Percentiles rank a stretch among this genome's conserved stretches.
These are phyloP conservation scores for Paragorgia papillata DNA, from an alignment of 92 coral and sea anemone species.

Conservation along the genomic window DNA sequence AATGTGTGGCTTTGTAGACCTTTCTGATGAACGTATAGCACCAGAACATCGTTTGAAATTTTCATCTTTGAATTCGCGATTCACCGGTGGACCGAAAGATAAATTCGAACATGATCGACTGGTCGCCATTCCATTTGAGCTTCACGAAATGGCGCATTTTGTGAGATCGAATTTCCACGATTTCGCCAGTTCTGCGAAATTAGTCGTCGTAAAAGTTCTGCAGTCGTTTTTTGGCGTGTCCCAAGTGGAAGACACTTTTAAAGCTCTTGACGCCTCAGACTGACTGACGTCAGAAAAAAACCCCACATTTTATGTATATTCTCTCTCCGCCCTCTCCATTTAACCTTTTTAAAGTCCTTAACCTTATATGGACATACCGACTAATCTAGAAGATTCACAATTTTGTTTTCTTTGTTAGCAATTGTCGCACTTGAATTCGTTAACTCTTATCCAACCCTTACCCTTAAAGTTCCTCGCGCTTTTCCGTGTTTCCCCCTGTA, in stretches of 20 bases:
- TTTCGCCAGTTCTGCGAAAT: constrained; percentile 96
- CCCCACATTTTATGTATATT: background rate
- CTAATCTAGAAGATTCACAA: too few relatives aligned
- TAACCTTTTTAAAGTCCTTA: too few relatives aligned
- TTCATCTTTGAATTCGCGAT: constrained; percentile 77
- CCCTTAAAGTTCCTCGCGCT: too few relatives aligned
- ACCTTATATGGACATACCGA: too few relatives aligned
- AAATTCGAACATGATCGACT: constrained; percentile 90
- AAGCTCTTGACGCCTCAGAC: constrained; percentile 40
- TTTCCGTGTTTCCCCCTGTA: too few relatives aligned
- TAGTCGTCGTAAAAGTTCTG: constrained; percentile 95
- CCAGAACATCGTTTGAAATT: constrained; percentile 82
- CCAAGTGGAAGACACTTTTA: constrained; percentile 79
- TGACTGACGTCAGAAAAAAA: background rate
- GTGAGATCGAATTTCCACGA: constrained; percentile 81
- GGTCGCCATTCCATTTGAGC: constrained; percentile 78
- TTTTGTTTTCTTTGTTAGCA: too few relatives aligned
- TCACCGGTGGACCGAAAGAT: constrained; percentile 89
- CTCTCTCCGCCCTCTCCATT: background rate
- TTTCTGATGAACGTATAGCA: constrained; percentile 84
- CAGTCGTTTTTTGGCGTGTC: constrained; percentile 94
- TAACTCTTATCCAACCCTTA: too few relatives aligned
- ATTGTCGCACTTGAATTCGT: too few relatives aligned
- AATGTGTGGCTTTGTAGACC: constrained; percentile 94
- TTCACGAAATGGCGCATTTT: constrained; percentile 84